These are phyloP conservation scores for Characodon lateralis DNA, from an alignment of 2,797 vertebrate genomes.

Conservation along the genomic window DNA sequence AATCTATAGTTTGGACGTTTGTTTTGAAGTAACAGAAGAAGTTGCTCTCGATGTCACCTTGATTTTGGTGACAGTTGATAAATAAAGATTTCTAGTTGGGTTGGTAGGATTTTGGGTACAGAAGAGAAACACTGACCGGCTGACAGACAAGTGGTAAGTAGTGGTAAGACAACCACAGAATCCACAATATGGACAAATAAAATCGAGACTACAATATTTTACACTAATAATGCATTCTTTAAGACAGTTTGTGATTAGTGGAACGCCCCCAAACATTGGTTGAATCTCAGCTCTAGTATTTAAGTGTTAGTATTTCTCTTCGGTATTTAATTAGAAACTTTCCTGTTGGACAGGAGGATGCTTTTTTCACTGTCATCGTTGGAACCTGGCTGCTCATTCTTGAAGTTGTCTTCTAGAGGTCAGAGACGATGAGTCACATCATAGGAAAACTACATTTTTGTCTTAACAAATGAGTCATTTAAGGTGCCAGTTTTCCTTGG, in stretches of 20 bases:
- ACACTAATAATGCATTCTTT: background rate
- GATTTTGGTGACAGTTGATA: no score
- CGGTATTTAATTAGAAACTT: background rate
- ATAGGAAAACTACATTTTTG: background rate
- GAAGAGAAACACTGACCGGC: background rate
- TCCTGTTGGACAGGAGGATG: background rate
- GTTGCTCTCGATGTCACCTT: background rate
- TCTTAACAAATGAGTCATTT: background rate
- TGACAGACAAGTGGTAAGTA: no score
- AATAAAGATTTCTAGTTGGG: no score
- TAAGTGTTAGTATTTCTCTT: background rate
- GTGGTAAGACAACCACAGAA: background rate
- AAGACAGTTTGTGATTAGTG: background rate
- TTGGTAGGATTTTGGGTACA: background rate
- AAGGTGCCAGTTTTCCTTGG: background rate
- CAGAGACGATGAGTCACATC: background rate
- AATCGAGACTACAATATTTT: background rate
- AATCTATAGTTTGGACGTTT: background rate
- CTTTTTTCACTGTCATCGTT: background rate
- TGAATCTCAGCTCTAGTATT: no score
- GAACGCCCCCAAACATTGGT: background rate
- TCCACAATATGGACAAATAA: background rate
- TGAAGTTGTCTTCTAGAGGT: slow-evolving; percentile 33
- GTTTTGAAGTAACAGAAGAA: background rate
- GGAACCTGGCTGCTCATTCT: slow-evolving; percentile 32